Evolutionary conservation across 2,888 invertebrate species (phyloP), one percentile per base, ranked within the genome.

Genomic region (Graphium colonna): DNA sequence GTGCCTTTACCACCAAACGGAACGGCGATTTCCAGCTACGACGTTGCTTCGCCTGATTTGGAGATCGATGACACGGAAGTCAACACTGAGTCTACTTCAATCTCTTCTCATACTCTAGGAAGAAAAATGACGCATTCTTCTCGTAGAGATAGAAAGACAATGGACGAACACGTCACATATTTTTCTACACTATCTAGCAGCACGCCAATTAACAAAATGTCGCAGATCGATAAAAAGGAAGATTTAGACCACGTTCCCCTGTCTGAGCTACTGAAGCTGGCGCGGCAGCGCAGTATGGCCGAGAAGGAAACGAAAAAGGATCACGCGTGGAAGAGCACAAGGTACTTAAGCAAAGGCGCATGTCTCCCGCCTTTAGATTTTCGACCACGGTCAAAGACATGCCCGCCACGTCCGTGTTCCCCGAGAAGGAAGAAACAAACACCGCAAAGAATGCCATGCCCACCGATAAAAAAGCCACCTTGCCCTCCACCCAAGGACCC

Each of bases 181-280:
- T 33, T 26, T 26, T 26, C 26, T 5, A 26, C 33, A 33, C 9
- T 10, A n/a, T 7, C 33, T 33, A 9, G 9, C 33, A 10, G 10
- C 33, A 5, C 8, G 2, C 33, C 33, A 33, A 10, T 33, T n/a
- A 33, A 33, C 26, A 26, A 7, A 26, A 26, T 3, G 26, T n/a
- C 8, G 10, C 39, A 38, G 15, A 36, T 36, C n/a, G 2, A 8
- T 21, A 48, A 48, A 28, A 10, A 26, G 15, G 13, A 26, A 15
- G 5, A 15, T 3, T 7, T 18, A 1, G 53, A 59, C 13, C 58
- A 64, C 3, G 57, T 77, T 0, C 54, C 77, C 0, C 65, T 84
- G 1, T 71, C 78, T 5, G 71, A 79, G 51, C 58, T 85, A 28
- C 52, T 84, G n/a, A 67, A 51, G 15, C 65, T 63, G 41, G 76